These are phyloP conservation scores for Ips typographus DNA, from an alignment of 1,140 invertebrate species.

Conservation along the genomic window DNA sequence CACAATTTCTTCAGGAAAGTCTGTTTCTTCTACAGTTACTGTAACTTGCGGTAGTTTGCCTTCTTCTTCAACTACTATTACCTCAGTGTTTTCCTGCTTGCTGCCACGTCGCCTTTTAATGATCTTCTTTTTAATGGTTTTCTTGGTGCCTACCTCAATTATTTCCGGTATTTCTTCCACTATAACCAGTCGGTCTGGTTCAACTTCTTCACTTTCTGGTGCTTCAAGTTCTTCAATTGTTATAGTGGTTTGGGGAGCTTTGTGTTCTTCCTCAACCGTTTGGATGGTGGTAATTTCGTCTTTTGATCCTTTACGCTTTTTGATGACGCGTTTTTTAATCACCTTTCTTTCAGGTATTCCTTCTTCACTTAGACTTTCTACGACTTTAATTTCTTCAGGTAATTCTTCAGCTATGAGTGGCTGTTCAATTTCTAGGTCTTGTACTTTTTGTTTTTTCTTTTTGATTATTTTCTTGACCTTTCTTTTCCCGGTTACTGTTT, in stretches of 20 bases:
- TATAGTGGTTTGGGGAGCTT: slow-evolving; percentile 50
- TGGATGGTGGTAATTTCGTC: slow-evolving; percentile 55
- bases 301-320: slow-evolving; percentile 50
- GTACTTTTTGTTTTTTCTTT: slow-evolving; percentile 28
- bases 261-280: slow-evolving; percentile 55
- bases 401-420: slow-evolving; percentile 45
- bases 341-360: slow-evolving; percentile 49
- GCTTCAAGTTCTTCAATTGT: slow-evolving; percentile 43
- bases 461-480: slow-evolving; percentile 24
- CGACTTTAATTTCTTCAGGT: slow-evolving; percentile 49
- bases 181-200: slow-evolving; percentile 39
- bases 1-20: slow-evolving; percentile 45
- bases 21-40: slow-evolving; percentile 50
- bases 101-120: slow-evolving; percentile 48
- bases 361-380: slow-evolving; percentile 41
- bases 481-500: slow-evolving; percentile 17
- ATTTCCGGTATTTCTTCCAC: slow-evolving; percentile 44
- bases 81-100: slow-evolving; percentile 49
- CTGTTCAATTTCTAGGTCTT: slow-evolving; percentile 14
- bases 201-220: slow-evolving; percentile 37
- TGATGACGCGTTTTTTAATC: slow-evolving; percentile 51
- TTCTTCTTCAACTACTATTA: slow-evolving; percentile 50
- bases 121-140: slow-evolving; percentile 48
- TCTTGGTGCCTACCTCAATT: slow-evolving; percentile 43
- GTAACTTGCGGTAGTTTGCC: slow-evolving; percentile 49